Percentiles rank a stretch among this genome's conserved stretches.
Evolutionary conservation across 2,113 vertebrate species (phyloP).

Genomic region (Gyps fulvus): DNA sequence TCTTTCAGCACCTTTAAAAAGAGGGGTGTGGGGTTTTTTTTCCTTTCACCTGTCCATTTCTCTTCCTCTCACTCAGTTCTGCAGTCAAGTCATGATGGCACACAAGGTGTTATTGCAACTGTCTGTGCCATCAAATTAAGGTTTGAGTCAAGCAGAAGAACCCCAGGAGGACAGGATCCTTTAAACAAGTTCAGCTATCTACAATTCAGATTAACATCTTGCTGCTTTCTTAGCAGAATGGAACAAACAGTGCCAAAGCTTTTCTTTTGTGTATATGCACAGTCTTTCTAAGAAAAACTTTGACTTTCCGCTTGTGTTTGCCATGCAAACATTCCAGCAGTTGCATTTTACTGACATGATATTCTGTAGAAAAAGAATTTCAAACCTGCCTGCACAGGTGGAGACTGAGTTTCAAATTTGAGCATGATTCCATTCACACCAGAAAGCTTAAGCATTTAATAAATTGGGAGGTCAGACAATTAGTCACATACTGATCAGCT

Average conservation of each 20-base stretch:
- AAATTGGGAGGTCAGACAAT: neutral
- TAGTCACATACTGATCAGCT: neutral
- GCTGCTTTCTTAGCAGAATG: neutral
- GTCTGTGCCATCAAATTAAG: neutral
- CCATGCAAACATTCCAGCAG: neutral
- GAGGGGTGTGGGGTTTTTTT: neutral
- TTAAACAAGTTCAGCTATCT: neutral
- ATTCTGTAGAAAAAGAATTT: neutral
- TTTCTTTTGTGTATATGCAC: neutral
- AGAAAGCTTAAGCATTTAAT: neutral
- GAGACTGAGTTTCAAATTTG: neutral
- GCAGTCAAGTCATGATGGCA: neutral
- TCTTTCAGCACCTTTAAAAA: neutral
- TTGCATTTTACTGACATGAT: neutral
- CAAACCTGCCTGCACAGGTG: neutral
- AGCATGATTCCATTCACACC: neutral
- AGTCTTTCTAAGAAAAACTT: neutral
- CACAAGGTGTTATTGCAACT: neutral
- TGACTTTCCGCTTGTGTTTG: neutral
- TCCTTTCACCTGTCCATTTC: neutral
- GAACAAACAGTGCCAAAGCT: constrained; percentile 8
- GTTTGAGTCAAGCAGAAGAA: neutral
- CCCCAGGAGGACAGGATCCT: neutral
- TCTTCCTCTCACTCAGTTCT: neutral
- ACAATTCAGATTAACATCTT: neutral